Conservation (phyloP, 2,888 invertebrate genomes). For the Meliscaeva auricollis region DNA sequence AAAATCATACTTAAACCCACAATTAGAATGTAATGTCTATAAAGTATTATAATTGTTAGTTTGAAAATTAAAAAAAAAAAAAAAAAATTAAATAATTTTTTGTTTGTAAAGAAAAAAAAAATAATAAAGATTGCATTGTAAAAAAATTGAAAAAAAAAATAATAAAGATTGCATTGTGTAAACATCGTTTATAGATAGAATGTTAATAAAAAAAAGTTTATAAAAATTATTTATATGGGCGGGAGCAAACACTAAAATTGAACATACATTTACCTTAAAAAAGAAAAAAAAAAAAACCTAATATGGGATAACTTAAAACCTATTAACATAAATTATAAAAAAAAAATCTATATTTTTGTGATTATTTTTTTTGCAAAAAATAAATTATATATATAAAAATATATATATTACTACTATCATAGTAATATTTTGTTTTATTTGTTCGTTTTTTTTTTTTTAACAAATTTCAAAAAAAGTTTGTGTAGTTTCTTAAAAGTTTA, state of each 20-base stretch:
- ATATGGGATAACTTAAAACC: background rate
- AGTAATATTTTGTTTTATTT: conserved; percentile 40
- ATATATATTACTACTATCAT: conserved; percentile 14
- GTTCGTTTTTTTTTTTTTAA: conserved; percentile 12
- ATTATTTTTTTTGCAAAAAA: conserved; percentile 31
- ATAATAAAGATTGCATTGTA: conserved; percentile 45
- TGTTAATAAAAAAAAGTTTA: conserved; percentile 64
- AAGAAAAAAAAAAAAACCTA: background rate
- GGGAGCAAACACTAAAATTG: conserved; percentile 56
- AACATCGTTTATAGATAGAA: conserved; percentile 63
- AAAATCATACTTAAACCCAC: conserved; percentile 55
- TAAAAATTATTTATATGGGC: conserved; percentile 52
- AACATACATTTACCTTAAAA: conserved; percentile 34
- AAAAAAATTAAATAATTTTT: conserved; percentile 37
- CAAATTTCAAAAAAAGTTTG: background rate
- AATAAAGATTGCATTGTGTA: conserved; percentile 53
- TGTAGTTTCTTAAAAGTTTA: background rate
- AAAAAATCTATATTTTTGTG: conserved; percentile 39
- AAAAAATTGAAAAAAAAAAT: conserved; percentile 11
- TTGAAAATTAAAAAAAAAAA: conserved; percentile 37
- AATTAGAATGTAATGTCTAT: conserved; percentile 55
- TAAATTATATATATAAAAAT: conserved; percentile 25
- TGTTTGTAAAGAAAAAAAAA: conserved; percentile 33
- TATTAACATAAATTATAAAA: conserved; percentile 1
- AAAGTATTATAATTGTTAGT: conserved; percentile 73